A percentile compares a stretch with the other conserved stretches of the same genome.
These are phyloP conservation scores for Myoxocephalus aenaeus DNA, from an alignment of 2,797 vertebrate species.

Conservation along the genomic window DNA sequence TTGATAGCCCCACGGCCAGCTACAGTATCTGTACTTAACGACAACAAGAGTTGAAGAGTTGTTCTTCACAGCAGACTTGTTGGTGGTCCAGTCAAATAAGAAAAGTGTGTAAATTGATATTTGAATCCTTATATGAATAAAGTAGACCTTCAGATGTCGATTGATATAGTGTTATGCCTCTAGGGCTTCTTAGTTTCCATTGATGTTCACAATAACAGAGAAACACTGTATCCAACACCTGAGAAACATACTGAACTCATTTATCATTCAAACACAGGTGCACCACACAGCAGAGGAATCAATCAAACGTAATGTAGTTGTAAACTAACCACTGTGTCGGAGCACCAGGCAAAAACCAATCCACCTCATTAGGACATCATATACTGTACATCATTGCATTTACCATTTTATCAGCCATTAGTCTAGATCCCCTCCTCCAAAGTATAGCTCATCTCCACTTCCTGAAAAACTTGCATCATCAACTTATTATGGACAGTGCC, in stretches of 20 bases:
- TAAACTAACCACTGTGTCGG: not conserved
- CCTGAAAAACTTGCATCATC: conserved; percentile 28
- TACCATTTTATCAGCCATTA: not conserved
- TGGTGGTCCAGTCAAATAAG: not conserved
- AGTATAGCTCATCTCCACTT: not conserved
- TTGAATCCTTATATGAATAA: not conserved
- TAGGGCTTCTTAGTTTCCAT: not conserved
- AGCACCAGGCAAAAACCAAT: not conserved
- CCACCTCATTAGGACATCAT: not conserved
- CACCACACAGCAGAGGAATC: not conserved
- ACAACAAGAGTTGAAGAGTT: not conserved
- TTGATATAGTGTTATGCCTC: not conserved
- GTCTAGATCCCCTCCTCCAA: not conserved
- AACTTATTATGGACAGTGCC: not conserved
- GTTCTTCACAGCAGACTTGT: not conserved
- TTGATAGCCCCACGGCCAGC: too few relatives aligned
- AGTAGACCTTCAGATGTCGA: not conserved
- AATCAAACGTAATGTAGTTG: conserved; percentile 1
- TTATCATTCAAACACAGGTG: not conserved
- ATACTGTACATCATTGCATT: not conserved
- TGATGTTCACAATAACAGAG: conserved; percentile 4
- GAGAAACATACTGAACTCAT: not conserved
- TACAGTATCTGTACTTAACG: conserved; percentile 3
- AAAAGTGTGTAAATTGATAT: not conserved
- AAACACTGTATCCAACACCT: not conserved